Conservation (phyloP, 2,797 vertebrate species). For the Molossus alvarezi region DNA sequence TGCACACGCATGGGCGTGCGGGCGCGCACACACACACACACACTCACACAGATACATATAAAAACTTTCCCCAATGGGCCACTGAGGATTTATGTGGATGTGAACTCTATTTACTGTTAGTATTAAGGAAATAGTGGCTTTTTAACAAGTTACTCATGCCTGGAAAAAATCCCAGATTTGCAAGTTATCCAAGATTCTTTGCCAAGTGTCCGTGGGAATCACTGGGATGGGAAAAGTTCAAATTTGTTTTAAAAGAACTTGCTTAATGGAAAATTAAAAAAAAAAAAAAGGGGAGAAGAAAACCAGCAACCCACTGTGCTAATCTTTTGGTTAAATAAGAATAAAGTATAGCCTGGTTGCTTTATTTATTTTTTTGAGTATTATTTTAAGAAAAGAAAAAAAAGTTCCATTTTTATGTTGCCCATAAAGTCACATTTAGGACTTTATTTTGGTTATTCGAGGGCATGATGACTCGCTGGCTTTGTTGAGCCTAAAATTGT, state of each 20-base stretch:
- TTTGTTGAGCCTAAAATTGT: conserved; percentile 57
- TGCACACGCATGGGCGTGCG: conserved; percentile 77
- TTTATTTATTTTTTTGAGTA: conserved; percentile 82
- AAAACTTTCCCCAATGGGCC: conserved; percentile 90
- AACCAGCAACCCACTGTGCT: conserved; percentile 80
- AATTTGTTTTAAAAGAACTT: conserved; percentile 91
- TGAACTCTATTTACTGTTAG: conserved; percentile 94
- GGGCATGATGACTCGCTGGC: conserved; percentile 13
- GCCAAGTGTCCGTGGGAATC: conserved; percentile 99
- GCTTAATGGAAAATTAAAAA: conserved; percentile 93
- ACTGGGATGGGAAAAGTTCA: conserved; percentile 97
- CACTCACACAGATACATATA: conserved; percentile 81
- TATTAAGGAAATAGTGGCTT: conserved; percentile 98
- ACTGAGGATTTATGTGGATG: conserved; percentile 92
- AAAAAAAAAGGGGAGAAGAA: conserved; percentile 60
- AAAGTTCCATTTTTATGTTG: conserved; percentile 56
- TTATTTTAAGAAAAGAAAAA: conserved; percentile 78
- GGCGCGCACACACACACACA: conserved; percentile 18
- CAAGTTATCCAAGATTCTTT: conserved; percentile 96
- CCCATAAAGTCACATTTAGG: conserved; percentile 75
- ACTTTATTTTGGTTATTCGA: conserved; percentile 59
- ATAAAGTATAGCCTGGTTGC: conserved; percentile 85
- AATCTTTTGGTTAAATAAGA: conserved; percentile 87
- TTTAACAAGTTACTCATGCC: conserved; percentile 98
- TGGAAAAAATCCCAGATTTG: conserved; percentile 98